Conservation (phyloP, 2,888 invertebrate species). For the Noctua janthina region DNA sequence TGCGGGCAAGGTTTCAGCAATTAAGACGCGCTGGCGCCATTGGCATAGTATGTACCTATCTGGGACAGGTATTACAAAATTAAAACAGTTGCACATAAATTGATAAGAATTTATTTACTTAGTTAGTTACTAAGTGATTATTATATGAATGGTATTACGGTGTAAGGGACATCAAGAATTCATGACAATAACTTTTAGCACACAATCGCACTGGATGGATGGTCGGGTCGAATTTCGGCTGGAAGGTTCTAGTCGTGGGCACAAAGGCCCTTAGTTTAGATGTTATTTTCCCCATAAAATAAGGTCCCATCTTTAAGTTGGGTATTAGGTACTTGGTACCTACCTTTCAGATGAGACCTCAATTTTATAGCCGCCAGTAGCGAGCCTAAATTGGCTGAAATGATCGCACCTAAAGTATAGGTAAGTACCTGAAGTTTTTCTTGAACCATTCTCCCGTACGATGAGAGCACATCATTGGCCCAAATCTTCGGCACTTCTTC, state of each 20-base stretch:
- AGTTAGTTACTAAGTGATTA: background rate
- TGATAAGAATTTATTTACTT: conserved; percentile 14
- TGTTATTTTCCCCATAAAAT: background rate
- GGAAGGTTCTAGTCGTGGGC: background rate
- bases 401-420: background rate
- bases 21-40: conserved; percentile 38
- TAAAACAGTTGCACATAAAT: background rate
- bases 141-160: background rate
- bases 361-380: background rate
- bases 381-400: background rate
- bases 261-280: background rate
- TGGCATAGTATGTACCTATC: conserved; percentile 33
- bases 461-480: background rate
- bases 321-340: background rate
- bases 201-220: background rate
- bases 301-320: background rate
- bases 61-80: conserved; percentile 34
- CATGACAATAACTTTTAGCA: background rate
- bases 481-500: background rate
- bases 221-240: background rate
- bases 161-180: background rate
- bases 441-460: background rate
- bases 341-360: background rate
- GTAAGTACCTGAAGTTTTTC: background rate
- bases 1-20: conserved; percentile 59